Base-by-base conservation (phyloP, 2,113 vertebrate genomes). In the Corvus moneduloides region DNA sequence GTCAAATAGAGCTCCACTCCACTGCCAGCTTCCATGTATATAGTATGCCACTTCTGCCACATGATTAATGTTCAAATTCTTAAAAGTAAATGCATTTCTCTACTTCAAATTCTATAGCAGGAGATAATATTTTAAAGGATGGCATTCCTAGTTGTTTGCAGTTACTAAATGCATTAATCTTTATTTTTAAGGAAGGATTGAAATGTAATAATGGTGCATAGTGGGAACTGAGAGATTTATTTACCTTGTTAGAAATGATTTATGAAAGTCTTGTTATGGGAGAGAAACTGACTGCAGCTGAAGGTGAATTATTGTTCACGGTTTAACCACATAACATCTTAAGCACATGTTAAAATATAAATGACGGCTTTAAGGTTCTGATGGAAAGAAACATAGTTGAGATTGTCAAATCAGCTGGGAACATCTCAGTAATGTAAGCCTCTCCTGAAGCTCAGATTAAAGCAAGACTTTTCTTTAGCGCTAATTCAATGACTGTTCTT, bases 91-190 rank as follows among this genome's bases (percentile, higher is more conserved):
- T 4, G 3, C 48, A 48, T 95, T 94, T 80, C n/a, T 91, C 62
- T 89, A 41, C 37, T 63, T 88, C 63, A 61, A 19, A 78, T 92
- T 67, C 58, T 32, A 30, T 35, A 72, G 27, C 33, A 35, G 74
- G 35, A 96, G 78, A 93, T 49, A 81, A 33, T 80, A 91, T 95
- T 95, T 92, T 96, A 89, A 90, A 75, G 37, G 20, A 69, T 82
- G 73, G 72, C 87, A 90, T 66, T 64, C 69, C 44, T 80, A 72
- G 66, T 84, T 95, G 89, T 91, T 84, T 88, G 44, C 81, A 64
- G 81, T 80, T 82, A 95, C 92, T 87, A 93, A 91, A 87, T 68
- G 33, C 86, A 94, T 93, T 94, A 62, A 91, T 95, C 95, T 96
- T 93, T 89, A 78, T 96, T 96, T 95, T 95, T 93, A 90, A 91